phyloP scores from a whole-genome alignment of 35 echinoderm and acorn worm species.

The Ophioderma brevispina region DNA sequence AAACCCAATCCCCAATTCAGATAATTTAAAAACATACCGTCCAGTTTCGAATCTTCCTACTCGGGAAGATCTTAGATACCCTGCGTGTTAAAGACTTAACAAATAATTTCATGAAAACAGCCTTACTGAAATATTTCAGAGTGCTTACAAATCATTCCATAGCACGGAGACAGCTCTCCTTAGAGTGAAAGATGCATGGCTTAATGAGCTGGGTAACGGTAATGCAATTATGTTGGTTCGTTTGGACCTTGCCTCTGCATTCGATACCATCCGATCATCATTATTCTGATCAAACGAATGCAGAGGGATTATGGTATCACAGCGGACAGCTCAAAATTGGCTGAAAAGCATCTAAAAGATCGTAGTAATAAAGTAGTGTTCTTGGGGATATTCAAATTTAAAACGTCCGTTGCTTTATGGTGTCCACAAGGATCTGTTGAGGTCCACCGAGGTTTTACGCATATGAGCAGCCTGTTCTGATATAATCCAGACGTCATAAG shows the following conservation, averaged over 20 bases:
- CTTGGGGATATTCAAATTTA: neutral
- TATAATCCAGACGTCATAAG: neutral
- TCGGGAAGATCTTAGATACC: too few relatives aligned
- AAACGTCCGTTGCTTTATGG: neutral
- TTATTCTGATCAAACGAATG: neutral
- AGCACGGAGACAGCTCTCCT: conserved; percentile 20
- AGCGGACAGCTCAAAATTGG: neutral
- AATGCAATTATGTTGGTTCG: neutral
- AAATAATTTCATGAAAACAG: neutral
- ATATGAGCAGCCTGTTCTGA: conserved; percentile 8
- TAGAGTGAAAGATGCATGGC: neutral
- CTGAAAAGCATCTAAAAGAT: neutral
- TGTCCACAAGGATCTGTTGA: neutral
- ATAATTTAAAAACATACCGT: too few relatives aligned
- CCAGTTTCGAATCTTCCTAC: too few relatives aligned
- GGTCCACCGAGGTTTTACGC: neutral
- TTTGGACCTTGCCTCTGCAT: neutral
- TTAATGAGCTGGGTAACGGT: neutral
- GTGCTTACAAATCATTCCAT: neutral
- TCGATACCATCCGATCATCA: neutral
- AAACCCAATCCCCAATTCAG: too few relatives aligned
- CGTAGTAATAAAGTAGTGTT: too few relatives aligned
- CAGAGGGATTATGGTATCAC: neutral
- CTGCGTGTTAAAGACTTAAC: too few relatives aligned
- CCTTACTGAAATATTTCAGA: neutral